phyloP scores from a whole-genome alignment of 2,888 invertebrate species.

The Aleiodes alternator region DNA sequence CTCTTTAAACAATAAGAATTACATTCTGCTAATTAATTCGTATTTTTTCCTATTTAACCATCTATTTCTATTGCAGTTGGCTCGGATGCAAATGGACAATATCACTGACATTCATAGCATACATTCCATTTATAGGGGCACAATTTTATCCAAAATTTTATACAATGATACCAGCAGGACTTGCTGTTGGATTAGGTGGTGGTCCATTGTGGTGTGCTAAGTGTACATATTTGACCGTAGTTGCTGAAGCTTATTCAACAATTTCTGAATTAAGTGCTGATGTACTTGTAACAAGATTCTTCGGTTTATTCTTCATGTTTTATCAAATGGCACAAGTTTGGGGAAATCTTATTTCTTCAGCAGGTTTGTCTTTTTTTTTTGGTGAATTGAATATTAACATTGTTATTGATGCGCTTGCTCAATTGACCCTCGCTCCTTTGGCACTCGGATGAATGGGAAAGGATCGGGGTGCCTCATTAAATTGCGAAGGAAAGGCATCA shows the following conservation, averaged over 20 bases:
- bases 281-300: constrained; percentile 91
- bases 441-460: no score
- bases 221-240: constrained; percentile 93
- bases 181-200: constrained; percentile 91
- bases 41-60: background rate
- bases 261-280: constrained; percentile 83
- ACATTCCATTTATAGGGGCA: constrained; percentile 92
- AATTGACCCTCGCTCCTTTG: no score
- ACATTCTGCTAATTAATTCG: background rate
- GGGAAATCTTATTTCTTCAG: constrained; percentile 94
- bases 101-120: constrained; percentile 89
- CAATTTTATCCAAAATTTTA: constrained; percentile 93
- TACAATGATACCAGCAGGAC: constrained; percentile 89
- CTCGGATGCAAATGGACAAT: constrained; percentile 95
- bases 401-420: no score
- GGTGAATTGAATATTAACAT: no score
- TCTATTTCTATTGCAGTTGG: constrained; percentile 79
- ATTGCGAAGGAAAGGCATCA: no score
- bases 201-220: constrained; percentile 98
- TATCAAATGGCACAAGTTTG: constrained; percentile 97
- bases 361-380: constrained; percentile 76
- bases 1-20: no score
- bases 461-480: no score
- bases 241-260: constrained; percentile 86
- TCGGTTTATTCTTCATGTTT: constrained; percentile 97